phyloP scores from a whole-genome alignment of 2,888 invertebrate genomes.

The Lasioglossum morio region DNA sequence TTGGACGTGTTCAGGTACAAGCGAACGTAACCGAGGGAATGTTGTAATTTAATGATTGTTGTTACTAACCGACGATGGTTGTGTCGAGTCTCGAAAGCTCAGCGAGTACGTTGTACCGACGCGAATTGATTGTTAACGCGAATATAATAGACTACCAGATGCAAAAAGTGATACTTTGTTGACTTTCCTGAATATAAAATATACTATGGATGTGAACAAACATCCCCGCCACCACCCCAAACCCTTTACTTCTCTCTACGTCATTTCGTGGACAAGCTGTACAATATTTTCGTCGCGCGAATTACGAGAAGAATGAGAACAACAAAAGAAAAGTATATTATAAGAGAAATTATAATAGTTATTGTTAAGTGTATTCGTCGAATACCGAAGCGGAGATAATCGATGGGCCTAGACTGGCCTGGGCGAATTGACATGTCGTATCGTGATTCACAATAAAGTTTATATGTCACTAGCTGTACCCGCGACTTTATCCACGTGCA shows the following conservation, averaged over 20 bases:
- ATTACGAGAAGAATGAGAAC: not conserved
- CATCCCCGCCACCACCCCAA: not conserved
- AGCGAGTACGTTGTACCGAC: conserved; percentile 25
- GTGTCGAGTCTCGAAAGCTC: not conserved
- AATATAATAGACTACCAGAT: conserved; percentile 41
- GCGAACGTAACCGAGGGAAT: conserved; percentile 20
- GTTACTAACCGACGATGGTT: conserved; percentile 30
- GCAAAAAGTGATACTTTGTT: conserved; percentile 45
- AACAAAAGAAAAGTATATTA: not conserved
- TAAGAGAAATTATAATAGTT: conserved; percentile 6
- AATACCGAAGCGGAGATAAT: not conserved
- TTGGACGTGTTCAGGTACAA: conserved; percentile 17
- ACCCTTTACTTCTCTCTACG: not conserved
- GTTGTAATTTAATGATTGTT: conserved; percentile 50
- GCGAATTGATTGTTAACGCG: conserved; percentile 53
- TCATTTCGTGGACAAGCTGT: not conserved
- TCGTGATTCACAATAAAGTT: conserved; percentile 49
- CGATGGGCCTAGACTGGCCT: conserved; percentile 44
- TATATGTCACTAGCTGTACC: no score
- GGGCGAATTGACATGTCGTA: conserved; percentile 33
- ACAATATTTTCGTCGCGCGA: conserved; percentile 17
- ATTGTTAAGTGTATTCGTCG: conserved; percentile 7
- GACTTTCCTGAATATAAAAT: conserved; percentile 42
- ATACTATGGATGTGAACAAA: conserved; percentile 40
- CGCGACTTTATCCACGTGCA: no score